Evolutionary conservation across 2,797 vertebrate genomes (phyloP), one percentile per base, ranked within the genome.

Genomic region (Cynodonichthys magdalenae): DNA sequence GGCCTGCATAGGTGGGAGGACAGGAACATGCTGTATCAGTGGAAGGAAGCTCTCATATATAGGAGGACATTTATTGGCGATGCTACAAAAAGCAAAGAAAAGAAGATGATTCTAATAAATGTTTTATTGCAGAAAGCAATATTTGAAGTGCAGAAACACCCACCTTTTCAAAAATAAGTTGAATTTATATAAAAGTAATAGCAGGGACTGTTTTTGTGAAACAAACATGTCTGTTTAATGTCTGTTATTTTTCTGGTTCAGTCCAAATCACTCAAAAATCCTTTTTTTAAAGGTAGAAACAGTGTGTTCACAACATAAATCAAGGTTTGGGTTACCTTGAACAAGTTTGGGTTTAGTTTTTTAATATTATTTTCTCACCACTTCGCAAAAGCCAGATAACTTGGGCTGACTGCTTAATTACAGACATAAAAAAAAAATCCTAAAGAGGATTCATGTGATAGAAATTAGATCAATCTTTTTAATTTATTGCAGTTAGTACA

Each of bases 1-100:
- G 68, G 72, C 45, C 59, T 53, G 51, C 34, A 20, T 60, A 60
- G 69, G 82, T 81, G 74, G 76, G 81, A 75, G 79, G 27, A 54
- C 31, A 61, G 71, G 72, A 65, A 81, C 63, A 55, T 27, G 56
- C 29, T 75, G 61, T 48, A 59, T 60, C 15, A 59, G 42, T 50
- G 45, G 66, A 20, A 28, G 45, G 66, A 20, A 28, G 59, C 34
- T 53, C 15, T 45, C 34, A 65, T 50, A 47, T 73, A 69, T 51
- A 28, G 17, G 1, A 36, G 15, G 66, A 64, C 11, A 48, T 20
- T 9, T 12, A 17, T 42, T 0, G 0, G 46, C 42, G 31, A 45
- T 7, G 9, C 19, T 7, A 1, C 15, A 24, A 57, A 39, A 55
- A 0, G 1, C 17, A 55, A 50, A 54, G 7, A 29, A 63, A 52